phyloP scores from a whole-genome alignment of 64 coral and sea anemone species.

The Pocillopora verrucosa region DNA sequence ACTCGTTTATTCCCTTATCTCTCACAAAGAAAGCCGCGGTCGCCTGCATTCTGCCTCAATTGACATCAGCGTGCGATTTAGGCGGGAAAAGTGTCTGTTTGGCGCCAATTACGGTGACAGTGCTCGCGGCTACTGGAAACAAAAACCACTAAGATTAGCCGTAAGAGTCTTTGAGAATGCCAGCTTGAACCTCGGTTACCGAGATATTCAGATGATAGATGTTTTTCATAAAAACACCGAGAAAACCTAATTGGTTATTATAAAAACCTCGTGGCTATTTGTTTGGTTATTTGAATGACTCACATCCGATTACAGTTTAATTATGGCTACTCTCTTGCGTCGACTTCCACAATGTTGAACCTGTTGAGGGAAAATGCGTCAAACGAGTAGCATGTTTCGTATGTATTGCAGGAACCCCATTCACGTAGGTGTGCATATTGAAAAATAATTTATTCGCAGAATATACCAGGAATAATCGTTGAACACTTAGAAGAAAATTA shows the following conservation, averaged over 20 bases:
- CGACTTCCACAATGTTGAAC: not conserved
- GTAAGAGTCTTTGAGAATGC: slow-evolving; percentile 1
- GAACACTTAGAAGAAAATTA: too few species aligned
- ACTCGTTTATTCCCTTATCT: slow-evolving; percentile 11
- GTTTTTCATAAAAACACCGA: slow-evolving; percentile 19
- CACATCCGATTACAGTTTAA: not conserved
- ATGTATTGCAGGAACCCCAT: too few species aligned
- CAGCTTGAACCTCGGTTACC: slow-evolving; percentile 1
- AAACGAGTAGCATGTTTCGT: too few species aligned
- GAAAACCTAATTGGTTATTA: slow-evolving; percentile 3
- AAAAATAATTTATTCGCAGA: too few species aligned
- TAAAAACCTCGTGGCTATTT: not conserved
- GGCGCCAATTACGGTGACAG: slow-evolving; percentile 25
- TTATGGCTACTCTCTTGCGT: not conserved
- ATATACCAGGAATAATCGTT: not conserved
- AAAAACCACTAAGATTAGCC: slow-evolving; percentile 18
- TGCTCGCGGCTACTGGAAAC: not conserved
- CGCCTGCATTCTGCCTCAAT: slow-evolving; percentile 24
- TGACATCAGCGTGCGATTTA: slow-evolving; percentile 27
- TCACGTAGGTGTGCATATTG: too few species aligned
- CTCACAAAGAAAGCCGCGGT: slow-evolving; percentile 24
- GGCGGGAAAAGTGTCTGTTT: slow-evolving; percentile 38
- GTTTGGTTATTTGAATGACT: not conserved
- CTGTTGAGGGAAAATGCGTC: too few species aligned
- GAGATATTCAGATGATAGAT: slow-evolving; percentile 4